phyloP scores from a whole-genome alignment of 2,113 vertebrate species.

The Lagopus leucura region DNA sequence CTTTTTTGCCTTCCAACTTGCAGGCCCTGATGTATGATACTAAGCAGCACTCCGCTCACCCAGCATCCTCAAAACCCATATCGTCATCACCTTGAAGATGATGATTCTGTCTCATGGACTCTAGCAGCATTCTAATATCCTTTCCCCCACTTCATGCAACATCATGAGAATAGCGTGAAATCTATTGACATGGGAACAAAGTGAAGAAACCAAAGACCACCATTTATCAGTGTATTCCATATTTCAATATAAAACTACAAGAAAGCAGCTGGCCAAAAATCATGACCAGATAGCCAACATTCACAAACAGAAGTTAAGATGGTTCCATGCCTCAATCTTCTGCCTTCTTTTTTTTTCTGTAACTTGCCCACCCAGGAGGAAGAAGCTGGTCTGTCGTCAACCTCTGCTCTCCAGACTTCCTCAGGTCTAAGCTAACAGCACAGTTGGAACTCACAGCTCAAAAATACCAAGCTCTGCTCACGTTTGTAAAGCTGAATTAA shows the following conservation, averaged over 20 bases:
- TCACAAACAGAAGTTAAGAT: background rate
- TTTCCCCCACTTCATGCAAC: background rate
- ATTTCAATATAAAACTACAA: background rate
- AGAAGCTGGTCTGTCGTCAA: background rate
- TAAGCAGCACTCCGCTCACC: background rate
- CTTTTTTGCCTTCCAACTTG: background rate
- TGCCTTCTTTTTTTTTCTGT: background rate
- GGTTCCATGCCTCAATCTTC: background rate
- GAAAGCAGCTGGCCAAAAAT: background rate
- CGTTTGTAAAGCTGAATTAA: background rate
- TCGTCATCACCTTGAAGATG: background rate
- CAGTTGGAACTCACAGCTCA: background rate
- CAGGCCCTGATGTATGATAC: background rate
- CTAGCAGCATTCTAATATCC: background rate
- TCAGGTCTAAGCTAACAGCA: background rate
- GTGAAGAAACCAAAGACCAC: accelerated
- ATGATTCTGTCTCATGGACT: background rate
- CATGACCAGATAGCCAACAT: background rate
- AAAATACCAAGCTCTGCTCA: background rate
- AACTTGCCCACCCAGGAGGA: background rate
- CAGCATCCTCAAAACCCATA: background rate
- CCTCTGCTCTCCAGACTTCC: background rate
- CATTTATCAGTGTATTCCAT: background rate
- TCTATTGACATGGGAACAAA: accelerated
- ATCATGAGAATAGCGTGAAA: accelerated